A percentile compares a stretch with the other conserved stretches of the same genome.
Conservation (phyloP, 37 sponge, comb jelly and placozoan genomes). For the Axinella damicornis region DNA sequence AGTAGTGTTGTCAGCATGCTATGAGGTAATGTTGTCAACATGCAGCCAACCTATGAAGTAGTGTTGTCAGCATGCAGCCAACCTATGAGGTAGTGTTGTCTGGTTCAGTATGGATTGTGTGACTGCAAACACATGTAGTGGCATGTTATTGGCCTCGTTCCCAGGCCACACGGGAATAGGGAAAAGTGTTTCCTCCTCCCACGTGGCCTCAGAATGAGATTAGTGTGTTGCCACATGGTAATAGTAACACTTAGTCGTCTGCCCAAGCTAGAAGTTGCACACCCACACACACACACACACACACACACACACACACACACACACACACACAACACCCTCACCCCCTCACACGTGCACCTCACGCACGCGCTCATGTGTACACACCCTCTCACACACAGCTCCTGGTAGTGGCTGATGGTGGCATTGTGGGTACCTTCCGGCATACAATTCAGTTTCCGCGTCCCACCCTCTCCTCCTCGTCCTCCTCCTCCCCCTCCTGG, state of each 20-base stretch:
- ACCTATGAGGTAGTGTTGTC: slow-evolving; percentile 18
- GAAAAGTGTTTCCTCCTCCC: no score
- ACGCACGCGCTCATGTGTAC: no score
- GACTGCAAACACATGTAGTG: no score
- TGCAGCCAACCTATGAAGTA: no score
- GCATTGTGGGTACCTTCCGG: slow-evolving; percentile 4
- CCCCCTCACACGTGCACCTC: no score
- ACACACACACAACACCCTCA: not conserved
- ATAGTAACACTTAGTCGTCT: no score
- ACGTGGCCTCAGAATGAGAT: no score
- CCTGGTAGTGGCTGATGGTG: slow-evolving; percentile 59
- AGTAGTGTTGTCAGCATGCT: no score
- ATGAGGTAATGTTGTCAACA: slow-evolving; percentile 17
- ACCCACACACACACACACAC: slow-evolving; percentile 1
- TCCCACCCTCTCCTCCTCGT: not conserved
- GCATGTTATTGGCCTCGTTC: no score
- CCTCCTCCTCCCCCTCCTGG: not conserved
- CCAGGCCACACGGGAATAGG: no score
- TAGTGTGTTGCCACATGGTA: no score
- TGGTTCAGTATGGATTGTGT: no score
- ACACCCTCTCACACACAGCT: slow-evolving; percentile 22
- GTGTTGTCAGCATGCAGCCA: not conserved
- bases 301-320: not conserved
- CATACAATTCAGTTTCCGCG: not conserved
- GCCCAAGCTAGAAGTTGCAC: not conserved